These are phyloP conservation scores for Timema cristinae DNA, from an alignment of 2,888 invertebrate genomes.

Conservation along the genomic window DNA sequence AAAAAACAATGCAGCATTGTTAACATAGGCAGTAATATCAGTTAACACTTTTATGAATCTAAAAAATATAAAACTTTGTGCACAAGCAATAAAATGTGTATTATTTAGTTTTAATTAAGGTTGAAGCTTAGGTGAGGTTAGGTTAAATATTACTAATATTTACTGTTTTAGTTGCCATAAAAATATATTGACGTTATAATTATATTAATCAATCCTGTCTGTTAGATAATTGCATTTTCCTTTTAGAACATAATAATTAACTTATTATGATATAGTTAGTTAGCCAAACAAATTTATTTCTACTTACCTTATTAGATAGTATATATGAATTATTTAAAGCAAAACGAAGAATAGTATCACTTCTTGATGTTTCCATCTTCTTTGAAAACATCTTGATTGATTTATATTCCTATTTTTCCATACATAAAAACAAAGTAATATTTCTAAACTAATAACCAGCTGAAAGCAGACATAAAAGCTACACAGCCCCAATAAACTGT, in stretches of 20 bases:
- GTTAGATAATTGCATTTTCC: too few relatives aligned
- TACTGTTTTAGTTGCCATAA: too few relatives aligned
- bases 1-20: too few relatives aligned
- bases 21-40: too few relatives aligned
- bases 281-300: neutral
- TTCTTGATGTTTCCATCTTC: conserved; percentile 11
- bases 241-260: neutral
- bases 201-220: neutral
- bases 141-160: neutral
- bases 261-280: too few relatives aligned
- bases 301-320: neutral
- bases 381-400: neutral
- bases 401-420: neutral
- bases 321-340: neutral
- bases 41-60: too few relatives aligned
- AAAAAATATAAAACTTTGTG: too few relatives aligned
- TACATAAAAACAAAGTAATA: neutral
- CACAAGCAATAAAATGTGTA: too few relatives aligned
- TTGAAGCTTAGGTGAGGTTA: conserved; percentile 9
- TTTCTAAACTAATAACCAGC: neutral
- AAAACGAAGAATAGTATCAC: neutral
- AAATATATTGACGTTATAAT: neutral
- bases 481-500: neutral
- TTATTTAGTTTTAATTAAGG: too few relatives aligned
- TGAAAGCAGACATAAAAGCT: neutral